phyloP scores from a whole-genome alignment of 2,888 invertebrate species.

The Candidula unifasciata region DNA sequence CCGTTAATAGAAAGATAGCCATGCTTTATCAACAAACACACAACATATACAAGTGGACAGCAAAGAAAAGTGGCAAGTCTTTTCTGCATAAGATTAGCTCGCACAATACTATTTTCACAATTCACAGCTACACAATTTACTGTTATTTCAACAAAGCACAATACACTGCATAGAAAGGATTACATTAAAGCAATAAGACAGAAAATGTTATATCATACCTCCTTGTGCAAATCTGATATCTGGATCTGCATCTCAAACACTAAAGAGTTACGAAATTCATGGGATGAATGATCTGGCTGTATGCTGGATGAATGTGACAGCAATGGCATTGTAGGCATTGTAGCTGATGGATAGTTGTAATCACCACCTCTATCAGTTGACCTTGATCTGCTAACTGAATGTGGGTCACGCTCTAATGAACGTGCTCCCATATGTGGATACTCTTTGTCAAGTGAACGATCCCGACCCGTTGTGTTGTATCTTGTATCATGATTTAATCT shows the following conservation, averaged over 20 bases:
- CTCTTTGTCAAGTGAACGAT: conserved; percentile 83
- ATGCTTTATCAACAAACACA: too few relatives aligned
- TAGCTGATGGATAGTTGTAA: conserved; percentile 57
- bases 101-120: too few relatives aligned
- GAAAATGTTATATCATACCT: conserved; percentile 77
- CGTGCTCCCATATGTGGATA: conserved; percentile 76
- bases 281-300: conserved; percentile 53
- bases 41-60: too few relatives aligned
- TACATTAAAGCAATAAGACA: background rate
- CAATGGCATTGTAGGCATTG: conserved; percentile 50
- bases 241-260: conserved; percentile 82
- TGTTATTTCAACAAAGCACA: too few relatives aligned
- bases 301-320: conserved; percentile 51
- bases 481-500: conserved; percentile 53
- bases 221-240: conserved; percentile 95
- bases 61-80: too few relatives aligned
- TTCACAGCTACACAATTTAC: too few relatives aligned
- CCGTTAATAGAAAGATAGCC: too few relatives aligned
- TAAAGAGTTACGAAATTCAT: conserved; percentile 68
- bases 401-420: conserved; percentile 74
- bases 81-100: too few relatives aligned
- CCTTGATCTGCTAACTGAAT: conserved; percentile 67
- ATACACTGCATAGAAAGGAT: background rate
- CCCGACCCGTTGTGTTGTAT: conserved; percentile 75
- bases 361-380: conserved; percentile 70